phyloP scores from a whole-genome alignment of 1,140 invertebrate species.

The Drosophila albomicans region DNA sequence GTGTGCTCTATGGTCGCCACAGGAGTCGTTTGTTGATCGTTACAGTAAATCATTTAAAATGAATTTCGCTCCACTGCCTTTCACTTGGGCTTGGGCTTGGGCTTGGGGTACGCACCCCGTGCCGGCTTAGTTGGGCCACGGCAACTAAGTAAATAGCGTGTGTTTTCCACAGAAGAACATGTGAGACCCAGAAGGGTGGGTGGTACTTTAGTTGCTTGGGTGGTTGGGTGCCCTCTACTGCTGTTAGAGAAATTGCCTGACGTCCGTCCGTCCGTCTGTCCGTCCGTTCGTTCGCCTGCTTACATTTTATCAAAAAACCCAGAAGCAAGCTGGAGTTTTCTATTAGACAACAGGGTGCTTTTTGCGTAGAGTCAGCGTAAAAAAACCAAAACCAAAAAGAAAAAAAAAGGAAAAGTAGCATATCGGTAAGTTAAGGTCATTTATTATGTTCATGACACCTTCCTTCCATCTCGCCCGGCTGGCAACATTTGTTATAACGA shows the following conservation, averaged over 20 bases:
- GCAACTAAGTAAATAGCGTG: conserved; percentile 71
- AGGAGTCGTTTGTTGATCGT: conserved; percentile 79
- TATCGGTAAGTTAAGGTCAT: conserved; percentile 77
- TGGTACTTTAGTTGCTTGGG: conserved; percentile 28
- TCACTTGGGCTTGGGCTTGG: conserved; percentile 19
- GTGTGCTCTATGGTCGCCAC: conserved; percentile 47
- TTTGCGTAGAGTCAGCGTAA: conserved; percentile 57
- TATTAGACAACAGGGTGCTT: conserved; percentile 77
- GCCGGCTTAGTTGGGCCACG: conserved; percentile 1
- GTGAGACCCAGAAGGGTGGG: conserved; percentile 43
- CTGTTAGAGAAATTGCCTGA: conserved; percentile 55
- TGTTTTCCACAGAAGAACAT: conserved; percentile 49
- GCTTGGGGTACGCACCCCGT: conserved; percentile 22
- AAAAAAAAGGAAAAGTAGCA: conserved; percentile 51
- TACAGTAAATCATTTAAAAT: conserved; percentile 82
- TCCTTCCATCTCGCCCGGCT: conserved; percentile 37
- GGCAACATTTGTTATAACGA: conserved; percentile 68
- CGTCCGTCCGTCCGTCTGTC: neutral
- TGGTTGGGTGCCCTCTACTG: conserved; percentile 26
- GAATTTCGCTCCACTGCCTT: conserved; percentile 67
- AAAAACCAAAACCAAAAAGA: conserved; percentile 38
- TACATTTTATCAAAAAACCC: conserved; percentile 41
- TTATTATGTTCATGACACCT: conserved; percentile 79
- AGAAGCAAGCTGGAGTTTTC: conserved; percentile 52
- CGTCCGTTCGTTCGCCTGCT: neutral